Evolutionary conservation across 2,888 invertebrate genomes (phyloP).

Genomic region (Apoda limacodes): DNA sequence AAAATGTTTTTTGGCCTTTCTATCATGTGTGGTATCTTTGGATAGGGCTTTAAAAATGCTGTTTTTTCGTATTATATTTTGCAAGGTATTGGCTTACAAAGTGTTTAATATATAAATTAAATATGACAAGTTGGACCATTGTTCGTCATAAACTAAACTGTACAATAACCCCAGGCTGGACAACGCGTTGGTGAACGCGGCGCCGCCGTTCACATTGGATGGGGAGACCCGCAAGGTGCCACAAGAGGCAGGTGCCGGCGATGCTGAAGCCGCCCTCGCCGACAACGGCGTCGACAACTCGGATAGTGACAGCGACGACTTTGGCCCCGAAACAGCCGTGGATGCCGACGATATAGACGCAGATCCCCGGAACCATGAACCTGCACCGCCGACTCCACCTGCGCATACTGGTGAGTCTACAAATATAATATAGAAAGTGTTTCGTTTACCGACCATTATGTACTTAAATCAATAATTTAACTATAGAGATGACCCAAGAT

Average conservation of each 20-base stretch:
- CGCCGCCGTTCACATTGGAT: constrained; percentile 56
- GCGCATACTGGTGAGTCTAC: constrained; percentile 67
- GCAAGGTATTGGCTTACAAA: too few relatives aligned
- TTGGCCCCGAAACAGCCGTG: constrained; percentile 82
- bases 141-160: too few relatives aligned
- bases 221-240: constrained; percentile 46
- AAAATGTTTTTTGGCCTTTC: too few relatives aligned
- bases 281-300: constrained; percentile 23
- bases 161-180: constrained; percentile 45
- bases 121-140: too few relatives aligned
- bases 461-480: too few relatives aligned
- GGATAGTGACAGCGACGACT: constrained; percentile 74
- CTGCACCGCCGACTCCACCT: constrained; percentile 68
- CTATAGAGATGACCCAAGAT: too few relatives aligned
- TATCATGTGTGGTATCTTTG: too few relatives aligned
- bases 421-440: too few relatives aligned
- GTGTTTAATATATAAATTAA: too few relatives aligned
- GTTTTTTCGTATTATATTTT: background rate
- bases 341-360: constrained; percentile 63
- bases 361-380: constrained; percentile 48
- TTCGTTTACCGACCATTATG: too few relatives aligned
- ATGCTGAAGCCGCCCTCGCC: constrained; percentile 23
- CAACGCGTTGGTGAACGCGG: constrained; percentile 59
- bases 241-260: constrained; percentile 6
- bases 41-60: too few relatives aligned